Evolutionary conservation across 2,797 vertebrate genomes (phyloP), one percentile per base, ranked within the genome.

Genomic region (Hydrolagus colliei): DNA sequence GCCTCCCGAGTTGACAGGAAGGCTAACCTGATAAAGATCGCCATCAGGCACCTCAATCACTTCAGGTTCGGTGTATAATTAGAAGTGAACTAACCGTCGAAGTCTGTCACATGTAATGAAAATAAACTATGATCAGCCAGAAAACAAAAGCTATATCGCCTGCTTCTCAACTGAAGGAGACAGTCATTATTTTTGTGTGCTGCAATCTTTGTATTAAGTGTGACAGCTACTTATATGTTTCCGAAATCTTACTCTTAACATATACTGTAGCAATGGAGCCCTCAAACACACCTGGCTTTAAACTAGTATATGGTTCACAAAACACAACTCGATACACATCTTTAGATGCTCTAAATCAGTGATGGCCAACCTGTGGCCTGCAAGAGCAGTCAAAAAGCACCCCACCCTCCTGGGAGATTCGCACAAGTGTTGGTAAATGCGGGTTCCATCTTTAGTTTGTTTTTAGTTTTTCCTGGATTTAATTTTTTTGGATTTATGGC

Each of bases 1-100:
- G 68, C 32, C 32, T 20, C 68, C 68, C 63, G 67, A 16, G 27
- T 82, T 84, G 65, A 84, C 79, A 71, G 79, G 78, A 84, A 84
- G 79, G 65, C 9, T 41, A 84, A 84, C 79, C 68, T 20, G 65
- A 84, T 84, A 84, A 41, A 84, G 32, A 84, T 71, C 27, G 41
- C 14, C 63, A 67, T 71, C 9, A 71, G 63, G 32, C 79, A 71
- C 27, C 71, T 68, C 35, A 16, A 18, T 84, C 52, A 63, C 79
- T 84, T 68, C 63, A 84, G 52, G 65, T 84, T 6, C 32, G 13
- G 4, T 84, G 35, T 68, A n/a, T 71, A 84, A 84, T 71, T 41
- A 10, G 61, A 80, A 80, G 32, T 84, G 65, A 68, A 71, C 65
- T 77, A 59, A 77, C 52, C n/a, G 75, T 20, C 10, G 71, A 71